Percentiles rank a stretch among this genome's conserved stretches.
Conservation (phyloP, 1,140 invertebrate species). For the Drosophila orosa region DNA sequence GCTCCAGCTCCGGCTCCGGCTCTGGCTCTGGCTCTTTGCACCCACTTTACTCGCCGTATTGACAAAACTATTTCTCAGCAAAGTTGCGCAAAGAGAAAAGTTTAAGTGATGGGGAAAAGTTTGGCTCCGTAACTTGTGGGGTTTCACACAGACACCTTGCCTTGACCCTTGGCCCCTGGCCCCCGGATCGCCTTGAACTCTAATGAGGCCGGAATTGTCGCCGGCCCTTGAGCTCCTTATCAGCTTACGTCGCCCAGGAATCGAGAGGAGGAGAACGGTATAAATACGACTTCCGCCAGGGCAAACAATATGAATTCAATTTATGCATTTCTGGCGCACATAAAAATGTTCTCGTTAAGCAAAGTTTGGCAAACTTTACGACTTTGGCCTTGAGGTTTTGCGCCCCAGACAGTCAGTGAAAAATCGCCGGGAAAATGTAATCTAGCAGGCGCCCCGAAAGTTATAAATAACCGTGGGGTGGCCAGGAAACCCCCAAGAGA, state of each 20-base stretch:
- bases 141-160: conserved; percentile 13
- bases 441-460: conserved; percentile 52
- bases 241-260: conserved; percentile 6
- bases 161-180: conserved; percentile 14
- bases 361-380: conserved; percentile 72
- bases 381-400: conserved; percentile 60
- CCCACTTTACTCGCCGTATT: conserved; percentile 16
- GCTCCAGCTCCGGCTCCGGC: conserved; percentile 7
- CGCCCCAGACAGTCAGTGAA: conserved; percentile 45
- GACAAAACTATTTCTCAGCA: conserved; percentile 43
- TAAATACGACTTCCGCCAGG: conserved; percentile 10
- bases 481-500: not conserved
- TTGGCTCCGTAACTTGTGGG: conserved; percentile 6
- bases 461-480: conserved; percentile 62
- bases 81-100: conserved; percentile 27
- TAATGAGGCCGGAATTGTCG: conserved; percentile 45
- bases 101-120: conserved; percentile 22
- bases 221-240: conserved; percentile 23
- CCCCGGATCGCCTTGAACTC: conserved; percentile 37
- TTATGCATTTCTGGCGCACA: conserved; percentile 45
- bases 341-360: conserved; percentile 60
- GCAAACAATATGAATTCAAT: conserved; percentile 28
- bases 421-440: conserved; percentile 65
- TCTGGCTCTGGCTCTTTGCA: not conserved
- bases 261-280: not conserved